A percentile compares a stretch with the other conserved stretches of the same genome.
These are phyloP conservation scores for Selenia dentaria DNA, from an alignment of 2,888 invertebrate genomes.

Conservation along the genomic window DNA sequence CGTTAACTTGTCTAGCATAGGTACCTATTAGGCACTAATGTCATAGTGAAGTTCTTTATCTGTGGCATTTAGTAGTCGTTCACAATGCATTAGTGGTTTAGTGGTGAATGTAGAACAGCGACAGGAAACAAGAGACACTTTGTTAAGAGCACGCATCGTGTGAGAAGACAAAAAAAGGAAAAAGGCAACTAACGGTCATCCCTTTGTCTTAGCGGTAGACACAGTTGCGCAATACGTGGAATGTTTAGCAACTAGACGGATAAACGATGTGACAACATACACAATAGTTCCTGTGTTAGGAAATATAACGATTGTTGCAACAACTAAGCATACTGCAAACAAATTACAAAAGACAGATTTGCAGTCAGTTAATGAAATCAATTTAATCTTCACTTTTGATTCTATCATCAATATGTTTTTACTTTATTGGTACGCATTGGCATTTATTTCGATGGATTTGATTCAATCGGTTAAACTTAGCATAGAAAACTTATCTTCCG, in stretches of 20 bases:
- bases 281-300: conserved; percentile 29
- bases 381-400: no score
- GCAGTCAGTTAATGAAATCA: no score
- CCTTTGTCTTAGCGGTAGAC: conserved; percentile 60
- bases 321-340: no score
- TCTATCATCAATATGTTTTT: no score
- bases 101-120: conserved; percentile 54
- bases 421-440: no score
- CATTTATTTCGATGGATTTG: no score
- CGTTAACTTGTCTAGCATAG: conserved; percentile 1
- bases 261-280: conserved; percentile 23
- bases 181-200: conserved; percentile 58
- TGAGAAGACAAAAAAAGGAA: conserved; percentile 52
- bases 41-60: conserved; percentile 18
- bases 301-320: conserved; percentile 35
- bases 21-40: conserved; percentile 16
- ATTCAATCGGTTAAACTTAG: no score
- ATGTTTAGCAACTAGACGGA: conserved; percentile 47
- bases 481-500: no score
- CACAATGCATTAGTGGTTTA: conserved; percentile 44
- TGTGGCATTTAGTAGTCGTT: conserved; percentile 38
- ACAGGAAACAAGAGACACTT: conserved; percentile 61
- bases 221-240: conserved; percentile 53
- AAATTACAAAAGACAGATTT: no score
- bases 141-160: conserved; percentile 53